These are phyloP conservation scores for Limulus polyphemus DNA, from an alignment of 2,888 invertebrate species.

Conservation along the genomic window DNA sequence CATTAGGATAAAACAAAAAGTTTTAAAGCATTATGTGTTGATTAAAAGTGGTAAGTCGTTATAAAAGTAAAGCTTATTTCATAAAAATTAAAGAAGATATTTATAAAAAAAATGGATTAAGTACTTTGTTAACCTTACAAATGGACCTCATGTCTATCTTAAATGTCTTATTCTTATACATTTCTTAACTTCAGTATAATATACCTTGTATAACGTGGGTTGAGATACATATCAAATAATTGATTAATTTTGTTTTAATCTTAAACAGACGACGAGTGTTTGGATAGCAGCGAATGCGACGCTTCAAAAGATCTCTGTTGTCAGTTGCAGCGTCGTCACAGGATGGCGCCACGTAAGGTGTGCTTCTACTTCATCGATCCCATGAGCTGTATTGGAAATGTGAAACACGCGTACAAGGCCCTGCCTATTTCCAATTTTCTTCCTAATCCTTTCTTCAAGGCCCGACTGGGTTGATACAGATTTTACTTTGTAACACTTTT, in stretches of 20 bases:
- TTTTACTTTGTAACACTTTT: neutral
- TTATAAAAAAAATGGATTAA: no score
- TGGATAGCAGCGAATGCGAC: neutral
- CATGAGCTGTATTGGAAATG: neutral
- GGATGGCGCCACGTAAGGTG: neutral
- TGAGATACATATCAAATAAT: neutral
- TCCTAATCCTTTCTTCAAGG: neutral
- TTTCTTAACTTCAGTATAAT: no score
- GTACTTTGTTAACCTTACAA: no score
- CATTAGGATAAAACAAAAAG: no score
- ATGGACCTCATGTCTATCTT: no score
- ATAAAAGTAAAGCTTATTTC: no score
- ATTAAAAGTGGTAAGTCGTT: no score
- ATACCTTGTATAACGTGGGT: neutral
- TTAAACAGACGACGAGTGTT: neutral
- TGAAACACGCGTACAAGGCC: neutral
- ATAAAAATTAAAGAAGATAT: no score
- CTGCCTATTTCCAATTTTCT: neutral
- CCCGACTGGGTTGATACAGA: neutral
- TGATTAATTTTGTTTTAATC: neutral
- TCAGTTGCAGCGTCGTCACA: neutral
- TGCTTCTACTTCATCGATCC: neutral
- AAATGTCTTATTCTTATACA: no score
- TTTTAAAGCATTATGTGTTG: no score
- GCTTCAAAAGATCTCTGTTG: neutral